Evolutionary conservation across 2,797 vertebrate species (phyloP).

Genomic region (Emydoidea blandingii): DNA sequence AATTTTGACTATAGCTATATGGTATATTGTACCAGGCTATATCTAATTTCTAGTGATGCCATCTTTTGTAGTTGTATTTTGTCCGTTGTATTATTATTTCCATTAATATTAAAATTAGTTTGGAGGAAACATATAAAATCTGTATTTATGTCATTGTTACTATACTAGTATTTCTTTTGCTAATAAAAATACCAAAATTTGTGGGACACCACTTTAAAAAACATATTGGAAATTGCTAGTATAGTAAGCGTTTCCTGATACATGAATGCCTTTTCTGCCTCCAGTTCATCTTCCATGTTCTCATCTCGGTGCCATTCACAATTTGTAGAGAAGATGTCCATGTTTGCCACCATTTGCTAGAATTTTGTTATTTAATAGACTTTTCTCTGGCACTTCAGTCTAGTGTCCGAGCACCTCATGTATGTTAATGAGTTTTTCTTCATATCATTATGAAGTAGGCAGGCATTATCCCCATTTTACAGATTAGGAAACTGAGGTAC

Average conservation of each 20-base stretch:
- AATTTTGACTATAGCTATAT: neutral
- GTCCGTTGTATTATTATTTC: neutral
- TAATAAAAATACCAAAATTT: neutral
- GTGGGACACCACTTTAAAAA: neutral
- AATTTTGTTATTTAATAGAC: neutral
- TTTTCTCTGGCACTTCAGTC: neutral
- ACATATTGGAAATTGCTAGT: neutral
- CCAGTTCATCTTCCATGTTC: neutral
- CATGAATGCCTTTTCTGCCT: neutral
- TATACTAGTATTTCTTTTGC: neutral
- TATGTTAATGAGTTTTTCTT: neutral
- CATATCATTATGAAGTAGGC: neutral
- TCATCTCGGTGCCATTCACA: neutral
- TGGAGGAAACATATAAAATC: neutral
- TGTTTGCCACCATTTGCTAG: neutral
- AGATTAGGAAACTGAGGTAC: neutral
- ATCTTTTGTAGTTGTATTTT: neutral
- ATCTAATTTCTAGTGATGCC: neutral
- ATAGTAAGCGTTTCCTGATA: neutral
- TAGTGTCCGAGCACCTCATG: neutral
- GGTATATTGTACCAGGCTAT: neutral
- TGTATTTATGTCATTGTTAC: neutral
- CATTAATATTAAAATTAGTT: constrained; percentile 1
- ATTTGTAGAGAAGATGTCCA: neutral
- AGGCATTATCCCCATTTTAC: neutral